Conservation (phyloP, 2,888 invertebrate species). For the Mongoloraphidia duomilia region DNA sequence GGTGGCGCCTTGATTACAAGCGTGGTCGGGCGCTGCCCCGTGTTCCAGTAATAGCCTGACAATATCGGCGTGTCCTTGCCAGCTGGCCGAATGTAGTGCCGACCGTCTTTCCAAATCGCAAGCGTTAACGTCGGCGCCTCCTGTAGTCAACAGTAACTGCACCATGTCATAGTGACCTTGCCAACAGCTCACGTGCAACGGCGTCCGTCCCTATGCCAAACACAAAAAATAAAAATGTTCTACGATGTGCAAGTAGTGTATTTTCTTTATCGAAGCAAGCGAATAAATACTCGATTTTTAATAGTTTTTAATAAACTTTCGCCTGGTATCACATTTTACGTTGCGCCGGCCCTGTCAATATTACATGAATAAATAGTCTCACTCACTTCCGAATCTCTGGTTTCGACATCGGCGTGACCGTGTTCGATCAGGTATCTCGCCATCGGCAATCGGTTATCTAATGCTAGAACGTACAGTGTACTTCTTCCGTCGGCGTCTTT, state of each 20-base stretch:
- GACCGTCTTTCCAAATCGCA: conserved; percentile 78
- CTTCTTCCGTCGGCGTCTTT: conserved; percentile 86
- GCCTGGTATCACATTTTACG: neutral
- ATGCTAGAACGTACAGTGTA: conserved; percentile 79
- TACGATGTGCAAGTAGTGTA: neutral
- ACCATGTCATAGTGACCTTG: conserved; percentile 93
- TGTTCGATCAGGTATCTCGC: conserved; percentile 65
- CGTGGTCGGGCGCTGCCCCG: conserved; percentile 75
- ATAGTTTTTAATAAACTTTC: neutral
- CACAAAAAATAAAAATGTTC: neutral
- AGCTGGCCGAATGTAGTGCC: conserved; percentile 86
- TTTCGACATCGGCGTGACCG: conserved; percentile 68
- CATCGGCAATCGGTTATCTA: conserved; percentile 75
- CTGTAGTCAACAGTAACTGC: conserved; percentile 57
- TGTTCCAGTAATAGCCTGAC: conserved; percentile 65
- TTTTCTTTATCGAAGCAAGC: too few relatives aligned
- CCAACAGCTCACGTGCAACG: conserved; percentile 82
- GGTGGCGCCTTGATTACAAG: conserved; percentile 91
- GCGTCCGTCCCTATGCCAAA: conserved; percentile 56
- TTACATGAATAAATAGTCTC: neutral
- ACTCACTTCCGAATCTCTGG: conserved; percentile 67
- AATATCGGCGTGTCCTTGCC: conserved; percentile 84
- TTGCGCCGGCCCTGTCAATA: neutral
- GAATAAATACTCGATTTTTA: neutral
- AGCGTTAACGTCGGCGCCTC: conserved; percentile 77